Base-by-base conservation (phyloP, 1,140 invertebrate genomes). In the Lepidostoma basale region DNA sequence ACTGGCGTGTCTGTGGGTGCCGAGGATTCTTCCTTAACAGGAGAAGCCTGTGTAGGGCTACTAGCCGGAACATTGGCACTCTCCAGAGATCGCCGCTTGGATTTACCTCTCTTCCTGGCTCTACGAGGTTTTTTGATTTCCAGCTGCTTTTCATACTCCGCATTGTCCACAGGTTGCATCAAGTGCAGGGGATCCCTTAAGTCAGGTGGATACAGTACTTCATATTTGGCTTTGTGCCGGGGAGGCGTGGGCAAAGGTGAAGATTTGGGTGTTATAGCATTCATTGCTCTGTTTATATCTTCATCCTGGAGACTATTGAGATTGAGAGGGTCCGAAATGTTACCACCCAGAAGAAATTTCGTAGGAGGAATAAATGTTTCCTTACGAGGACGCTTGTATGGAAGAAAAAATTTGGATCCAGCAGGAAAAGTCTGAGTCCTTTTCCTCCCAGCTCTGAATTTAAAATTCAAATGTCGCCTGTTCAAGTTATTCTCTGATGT, bases 241-340 rank as follows among this genome's bases (percentile, higher is more conserved):
- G 89, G 88, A 30, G 94, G 93, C 42, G 91, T 93, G n/a, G 93
- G 93, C 36, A 95, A 77, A 1, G 95, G 95, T 66, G 93, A 95
- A 8, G 92, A 93, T 73, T 92, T 88, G 49, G 94, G 93, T 6
- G 95, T 96, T 0, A 91, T 88, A 28, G 93, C 91, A 83, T 95
- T 96, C 83, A 94, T 89, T 26, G 89, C 89, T 74, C 90, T 86
- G 69, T 93, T 93, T 6, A 94, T 87, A 77, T 94, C 91, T 78
- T 95, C 93, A 81, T 95, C 89, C 77, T 93, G 91, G 74, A 98
- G 84, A 77, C 95, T 95, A 74, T 95, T 95, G 54, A 98, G 82
- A 84, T 98, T 98, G 9, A 98, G 80, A 0, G 96, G 96, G 84
- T 98, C 96, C 70, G 89, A 91, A 72, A 97, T 97, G 77, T 96